Percentiles rank a stretch among this genome's conserved stretches.
Conservation (phyloP, 2,113 vertebrate species). For the Nibea albiflora region DNA sequence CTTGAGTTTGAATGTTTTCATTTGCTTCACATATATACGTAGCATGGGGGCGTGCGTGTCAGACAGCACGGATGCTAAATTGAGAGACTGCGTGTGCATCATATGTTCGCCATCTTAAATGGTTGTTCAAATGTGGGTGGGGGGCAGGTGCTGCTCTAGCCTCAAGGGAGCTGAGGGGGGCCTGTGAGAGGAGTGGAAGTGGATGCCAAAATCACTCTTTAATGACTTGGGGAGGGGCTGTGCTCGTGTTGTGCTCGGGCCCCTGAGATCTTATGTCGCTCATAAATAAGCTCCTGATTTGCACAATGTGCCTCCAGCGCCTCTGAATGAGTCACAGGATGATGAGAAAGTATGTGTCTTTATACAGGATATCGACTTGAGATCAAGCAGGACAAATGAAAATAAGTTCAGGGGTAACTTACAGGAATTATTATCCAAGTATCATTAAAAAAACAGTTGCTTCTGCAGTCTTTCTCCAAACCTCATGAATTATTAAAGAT, state of each 20-base stretch:
- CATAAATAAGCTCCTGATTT: constrained; percentile 83
- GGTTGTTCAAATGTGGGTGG: constrained; percentile 69
- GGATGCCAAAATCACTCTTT: constrained; percentile 82
- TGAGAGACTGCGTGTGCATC: constrained; percentile 69
- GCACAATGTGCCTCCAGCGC: constrained; percentile 65
- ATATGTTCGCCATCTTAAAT: constrained; percentile 77
- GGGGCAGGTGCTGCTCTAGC: constrained; percentile 78
- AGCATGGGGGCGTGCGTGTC: constrained; percentile 51
- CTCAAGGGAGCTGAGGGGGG: constrained; percentile 54
- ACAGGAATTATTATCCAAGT: neutral
- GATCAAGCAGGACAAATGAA: neutral
- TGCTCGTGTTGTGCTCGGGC: constrained; percentile 56
- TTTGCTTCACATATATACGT: constrained; percentile 53
- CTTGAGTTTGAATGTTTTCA: constrained; percentile 34
- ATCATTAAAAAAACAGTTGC: neutral
- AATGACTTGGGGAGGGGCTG: constrained; percentile 74
- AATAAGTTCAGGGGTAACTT: constrained; percentile 3
- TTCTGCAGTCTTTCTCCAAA: neutral
- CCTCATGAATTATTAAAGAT: neutral
- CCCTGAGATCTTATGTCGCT: constrained; percentile 67
- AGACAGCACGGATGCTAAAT: constrained; percentile 61
- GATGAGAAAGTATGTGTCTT: constrained; percentile 34
- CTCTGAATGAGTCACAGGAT: constrained; percentile 20
- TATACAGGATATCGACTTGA: constrained; percentile 33
- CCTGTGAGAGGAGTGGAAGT: constrained; percentile 51